Base-by-base conservation (phyloP, 23 tunicate genomes). In the Ascidia mentula region DNA sequence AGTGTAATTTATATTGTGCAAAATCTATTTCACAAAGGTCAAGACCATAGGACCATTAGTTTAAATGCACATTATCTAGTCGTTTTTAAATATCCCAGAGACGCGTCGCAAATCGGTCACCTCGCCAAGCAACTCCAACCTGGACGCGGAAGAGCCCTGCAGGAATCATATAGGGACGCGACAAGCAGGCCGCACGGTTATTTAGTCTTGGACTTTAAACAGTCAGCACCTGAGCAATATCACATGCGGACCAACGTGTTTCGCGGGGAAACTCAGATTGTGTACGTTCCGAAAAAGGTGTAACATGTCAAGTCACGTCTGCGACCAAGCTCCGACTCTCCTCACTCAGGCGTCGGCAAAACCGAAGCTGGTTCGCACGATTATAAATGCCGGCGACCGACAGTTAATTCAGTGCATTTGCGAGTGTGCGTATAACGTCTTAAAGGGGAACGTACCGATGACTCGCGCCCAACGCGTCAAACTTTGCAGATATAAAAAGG, bases 161-260 rank as follows among this genome's bases (percentile, higher is more conserved):
- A 69, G 38, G 74, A 5, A 22, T 35, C 74, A 34, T 71, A 53
- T 53, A 53, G 65, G 28, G 13, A 53, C 65, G 65, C 65, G 4
- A 53, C 65, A 26, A 1, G 28, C 13, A 26, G 13, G 28, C 12
- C 65, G 24, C 39, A 71, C 74, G 38, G 39, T 71, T 18, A 71
- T 71, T 36, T 71, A 36, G n/a, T 71, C 18, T 31, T 71, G 18
- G 74, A 71, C 39, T 71, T 71, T 36, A 71, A 34, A 30, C 74
- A 71, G 38, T 34, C 39, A 22, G 32, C 74, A 3, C 12, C 38
- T 1, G 74, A 71, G 30, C 24, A 34, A n/a, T 71, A 28, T 34
- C 74, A 36, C n/a, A 22, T 71, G 3, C 31, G 35, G 32, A 71
- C 36, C 35, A 71, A 71, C 38, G 32, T 71, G 36, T 71, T 71